These are phyloP conservation scores for Falco cherrug DNA, from an alignment of 2,797 vertebrate genomes.

Conservation along the genomic window DNA sequence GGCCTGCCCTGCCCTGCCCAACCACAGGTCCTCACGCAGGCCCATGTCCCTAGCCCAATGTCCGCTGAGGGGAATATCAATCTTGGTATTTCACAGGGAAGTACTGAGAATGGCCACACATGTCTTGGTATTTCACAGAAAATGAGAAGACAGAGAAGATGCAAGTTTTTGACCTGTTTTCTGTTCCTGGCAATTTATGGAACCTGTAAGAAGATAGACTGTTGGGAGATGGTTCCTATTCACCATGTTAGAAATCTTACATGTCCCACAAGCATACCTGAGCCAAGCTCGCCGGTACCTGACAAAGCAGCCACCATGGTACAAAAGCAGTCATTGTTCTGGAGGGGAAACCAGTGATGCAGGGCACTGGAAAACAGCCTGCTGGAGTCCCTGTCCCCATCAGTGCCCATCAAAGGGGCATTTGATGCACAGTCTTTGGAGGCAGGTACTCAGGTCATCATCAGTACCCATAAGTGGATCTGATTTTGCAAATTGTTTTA, in stretches of 20 bases:
- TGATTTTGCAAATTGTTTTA: neutral
- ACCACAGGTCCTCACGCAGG: neutral
- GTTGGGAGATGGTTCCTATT: neutral
- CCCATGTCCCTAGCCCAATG: neutral
- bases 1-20: neutral
- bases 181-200: neutral
- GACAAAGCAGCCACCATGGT: neutral
- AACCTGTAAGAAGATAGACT: neutral
- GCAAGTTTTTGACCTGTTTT: neutral
- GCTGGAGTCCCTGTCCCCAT: neutral
- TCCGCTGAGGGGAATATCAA: neutral
- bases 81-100: neutral
- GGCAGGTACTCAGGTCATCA: neutral
- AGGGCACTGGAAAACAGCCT: neutral
- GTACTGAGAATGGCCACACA: neutral
- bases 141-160: neutral
- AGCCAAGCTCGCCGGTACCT: neutral
- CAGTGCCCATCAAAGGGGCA: neutral
- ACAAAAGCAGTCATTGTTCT: neutral
- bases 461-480: neutral
- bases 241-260: neutral
- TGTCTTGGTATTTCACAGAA: neutral
- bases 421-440: neutral
- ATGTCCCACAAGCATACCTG: neutral
- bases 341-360: neutral